These are phyloP conservation scores for Solenopsis fugax DNA, from an alignment of 1,140 invertebrate genomes.

Conservation along the genomic window DNA sequence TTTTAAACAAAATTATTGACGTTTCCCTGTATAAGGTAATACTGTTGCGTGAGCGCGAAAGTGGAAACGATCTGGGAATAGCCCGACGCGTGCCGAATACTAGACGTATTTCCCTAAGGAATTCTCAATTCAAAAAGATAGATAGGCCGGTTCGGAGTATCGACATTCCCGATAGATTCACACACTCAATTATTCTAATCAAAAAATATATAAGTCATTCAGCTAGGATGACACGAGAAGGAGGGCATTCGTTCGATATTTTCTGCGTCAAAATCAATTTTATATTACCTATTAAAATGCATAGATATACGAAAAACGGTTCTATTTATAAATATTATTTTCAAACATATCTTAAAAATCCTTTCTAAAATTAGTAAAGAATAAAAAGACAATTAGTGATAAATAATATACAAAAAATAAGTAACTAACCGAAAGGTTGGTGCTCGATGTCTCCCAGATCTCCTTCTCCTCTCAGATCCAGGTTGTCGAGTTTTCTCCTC, in stretches of 20 bases:
- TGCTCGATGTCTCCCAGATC: too few species aligned
- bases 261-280: not conserved
- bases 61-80: slow-evolving; percentile 43
- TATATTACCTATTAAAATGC: not conserved
- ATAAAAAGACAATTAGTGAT: too few species aligned
- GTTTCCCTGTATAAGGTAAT: not conserved
- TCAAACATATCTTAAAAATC: not conserved
- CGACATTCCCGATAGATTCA: slow-evolving; percentile 59
- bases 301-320: not conserved
- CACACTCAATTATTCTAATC: slow-evolving; percentile 37
- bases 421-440: too few species aligned
- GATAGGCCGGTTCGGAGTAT: slow-evolving; percentile 54
- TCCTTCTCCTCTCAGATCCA: too few species aligned
- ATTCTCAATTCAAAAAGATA: slow-evolving; percentile 65
- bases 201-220: slow-evolving; percentile 8
- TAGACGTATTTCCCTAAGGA: slow-evolving; percentile 71
- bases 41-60: slow-evolving; percentile 34
- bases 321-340: not conserved
- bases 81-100: slow-evolving; percentile 34
- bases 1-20: slow-evolving; percentile 26
- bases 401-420: too few species aligned
- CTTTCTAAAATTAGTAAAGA: too few species aligned
- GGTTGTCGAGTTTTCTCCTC: too few species aligned
- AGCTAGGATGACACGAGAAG: not conserved
- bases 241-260: not conserved